Base-by-base conservation (phyloP, 1,140 invertebrate genomes). In the Bombus pascuorum region DNA sequence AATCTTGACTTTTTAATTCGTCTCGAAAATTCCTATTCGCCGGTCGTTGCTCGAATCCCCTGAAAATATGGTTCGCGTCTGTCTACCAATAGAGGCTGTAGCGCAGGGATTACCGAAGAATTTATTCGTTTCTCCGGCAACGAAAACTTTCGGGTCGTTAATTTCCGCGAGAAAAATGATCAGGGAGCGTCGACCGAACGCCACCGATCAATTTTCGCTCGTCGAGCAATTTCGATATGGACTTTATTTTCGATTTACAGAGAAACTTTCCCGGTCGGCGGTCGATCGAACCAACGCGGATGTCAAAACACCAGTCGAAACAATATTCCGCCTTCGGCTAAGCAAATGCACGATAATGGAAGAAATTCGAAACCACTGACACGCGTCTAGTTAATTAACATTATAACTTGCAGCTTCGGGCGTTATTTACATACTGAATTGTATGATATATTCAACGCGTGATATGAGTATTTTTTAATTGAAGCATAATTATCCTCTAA, bases 1-100 rank as follows among this genome's bases (percentile, higher is more conserved):
- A 81, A 85, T 89, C 53, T 70, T 73, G 73, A 85, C 68, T 75
- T 70, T 88, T 81, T 88, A 85, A 89, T 87, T 81, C 65, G 57
- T 42, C 47, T 39, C 22, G 47, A 72, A 76, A 76, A 76, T 57
- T 59, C 47, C 22, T 3, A 59, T 28, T 39, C 10, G 2, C 3
- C 32, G 25, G 18, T 39, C 12, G 32, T 10, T 70, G 2, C 12
- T 34, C 15, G 5, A 18, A 34, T 34, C n/a, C n/a, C 28, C 28
- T 62, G 59, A 62, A 62, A 62, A 62, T 62, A 62, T 13, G 59
- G 59, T 13, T 13, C 28, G 59, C 59, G 59, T 62, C 59, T 53
- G 57, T 59, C 59, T 5, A 13, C 5, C 57, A 12, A 13, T n/a
- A 4, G 28, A 13, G 25, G 12, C 59, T 13, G 18, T 28, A 4